phyloP scores from a whole-genome alignment of 1,140 invertebrate species.

The Galleria mellonella region DNA sequence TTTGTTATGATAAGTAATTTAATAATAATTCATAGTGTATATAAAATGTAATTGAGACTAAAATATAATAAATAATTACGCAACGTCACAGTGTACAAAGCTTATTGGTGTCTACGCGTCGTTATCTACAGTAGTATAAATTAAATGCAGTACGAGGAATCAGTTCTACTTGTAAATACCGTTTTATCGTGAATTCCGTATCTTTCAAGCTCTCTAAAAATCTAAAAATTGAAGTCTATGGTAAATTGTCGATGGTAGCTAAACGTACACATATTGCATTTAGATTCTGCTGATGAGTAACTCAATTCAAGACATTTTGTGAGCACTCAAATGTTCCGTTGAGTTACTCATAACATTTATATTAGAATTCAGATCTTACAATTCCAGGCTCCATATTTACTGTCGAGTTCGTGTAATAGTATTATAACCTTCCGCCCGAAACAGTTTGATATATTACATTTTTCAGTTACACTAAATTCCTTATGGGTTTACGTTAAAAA shows the following conservation, averaged over 20 bases:
- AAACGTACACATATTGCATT: no score
- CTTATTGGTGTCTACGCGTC: constrained; percentile 35
- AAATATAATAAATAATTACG: no score
- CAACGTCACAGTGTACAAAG: not conserved
- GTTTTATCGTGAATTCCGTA: constrained; percentile 18
- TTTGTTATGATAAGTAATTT: no score
- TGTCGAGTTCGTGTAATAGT: no score
- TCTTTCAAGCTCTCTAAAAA: constrained; percentile 39
- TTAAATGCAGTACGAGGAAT: constrained; percentile 41
- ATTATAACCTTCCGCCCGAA: constrained; percentile 3
- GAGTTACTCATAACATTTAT: no score
- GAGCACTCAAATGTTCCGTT: no score
- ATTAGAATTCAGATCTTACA: no score
- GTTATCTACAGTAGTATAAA: constrained; percentile 65
- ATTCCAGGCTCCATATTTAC: no score
- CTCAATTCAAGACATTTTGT: no score
- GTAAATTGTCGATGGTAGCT: constrained; percentile 12
- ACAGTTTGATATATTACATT: constrained; percentile 44
- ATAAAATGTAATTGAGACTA: no score
- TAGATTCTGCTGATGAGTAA: no score
- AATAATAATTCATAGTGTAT: no score
- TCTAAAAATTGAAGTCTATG: constrained; percentile 59
- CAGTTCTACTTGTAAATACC: constrained; percentile 32
- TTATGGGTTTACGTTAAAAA: constrained; percentile 62
- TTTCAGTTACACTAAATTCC: constrained; percentile 40